A percentile compares a stretch with the other conserved stretches of the same genome.
Conservation (phyloP, 2,797 vertebrate species). For the Dendrocincla tyrannina region DNA sequence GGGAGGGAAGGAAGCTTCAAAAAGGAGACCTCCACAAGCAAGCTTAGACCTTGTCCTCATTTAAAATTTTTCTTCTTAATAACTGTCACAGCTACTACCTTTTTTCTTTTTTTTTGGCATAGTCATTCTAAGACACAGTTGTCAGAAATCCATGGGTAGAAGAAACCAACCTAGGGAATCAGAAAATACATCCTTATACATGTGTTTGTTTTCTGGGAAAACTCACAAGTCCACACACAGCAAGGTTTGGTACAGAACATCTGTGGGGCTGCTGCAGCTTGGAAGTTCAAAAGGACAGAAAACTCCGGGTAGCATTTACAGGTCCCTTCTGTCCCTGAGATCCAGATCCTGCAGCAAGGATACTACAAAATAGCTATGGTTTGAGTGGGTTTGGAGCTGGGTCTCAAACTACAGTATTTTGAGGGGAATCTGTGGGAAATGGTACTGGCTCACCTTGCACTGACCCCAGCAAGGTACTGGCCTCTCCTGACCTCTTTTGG, state of each 20-base stretch:
- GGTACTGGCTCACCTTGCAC: not conserved
- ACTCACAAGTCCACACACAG: not conserved
- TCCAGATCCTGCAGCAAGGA: not conserved
- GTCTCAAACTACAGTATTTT: not conserved
- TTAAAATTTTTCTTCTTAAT: not conserved
- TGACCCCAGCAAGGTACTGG: not conserved
- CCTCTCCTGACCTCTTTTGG: not conserved
- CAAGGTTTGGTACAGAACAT: not conserved
- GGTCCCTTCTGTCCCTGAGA: not conserved
- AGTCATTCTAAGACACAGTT: not conserved
- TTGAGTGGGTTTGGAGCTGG: not conserved
- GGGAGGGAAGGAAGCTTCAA: not conserved
- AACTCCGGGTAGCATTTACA: not conserved
- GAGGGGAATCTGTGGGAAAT: not conserved
- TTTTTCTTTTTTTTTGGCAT: not conserved
- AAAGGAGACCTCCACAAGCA: not conserved
- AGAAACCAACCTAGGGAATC: not conserved
- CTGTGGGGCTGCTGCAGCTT: not conserved
- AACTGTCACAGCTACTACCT: not conserved
- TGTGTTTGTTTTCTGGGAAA: not conserved
- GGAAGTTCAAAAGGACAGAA: not conserved
- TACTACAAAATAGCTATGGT: not conserved
- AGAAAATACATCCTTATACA: not conserved
- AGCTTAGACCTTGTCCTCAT: not conserved
- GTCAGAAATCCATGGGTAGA: not conserved